phyloP scores from a whole-genome alignment of 2,888 invertebrate genomes.

The Odontomyia ornata region DNA sequence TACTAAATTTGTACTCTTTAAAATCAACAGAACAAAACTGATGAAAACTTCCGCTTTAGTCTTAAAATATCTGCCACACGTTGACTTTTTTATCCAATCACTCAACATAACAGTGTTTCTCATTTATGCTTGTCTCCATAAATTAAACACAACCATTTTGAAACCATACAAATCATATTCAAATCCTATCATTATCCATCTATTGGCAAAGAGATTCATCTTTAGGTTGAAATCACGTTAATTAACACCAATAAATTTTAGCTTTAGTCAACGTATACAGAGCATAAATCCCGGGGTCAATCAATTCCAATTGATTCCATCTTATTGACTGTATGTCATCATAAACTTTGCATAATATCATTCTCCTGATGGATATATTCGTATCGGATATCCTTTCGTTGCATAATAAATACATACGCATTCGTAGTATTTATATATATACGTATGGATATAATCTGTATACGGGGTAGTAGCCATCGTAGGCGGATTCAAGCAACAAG shows the following conservation, averaged over 20 bases:
- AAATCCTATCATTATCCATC: background rate
- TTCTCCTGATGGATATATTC: background rate
- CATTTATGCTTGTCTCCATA: no score
- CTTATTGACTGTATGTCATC: conserved; percentile 1
- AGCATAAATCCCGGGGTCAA: background rate
- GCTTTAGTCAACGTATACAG: background rate
- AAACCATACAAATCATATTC: background rate
- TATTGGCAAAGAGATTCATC: background rate
- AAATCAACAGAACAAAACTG: no score
- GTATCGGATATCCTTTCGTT: conserved; percentile 8
- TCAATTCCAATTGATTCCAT: background rate
- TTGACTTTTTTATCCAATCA: no score
- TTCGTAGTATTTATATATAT: background rate
- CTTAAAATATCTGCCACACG: no score
- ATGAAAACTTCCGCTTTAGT: no score
- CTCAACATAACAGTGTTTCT: no score
- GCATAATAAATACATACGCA: background rate
- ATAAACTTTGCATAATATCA: background rate
- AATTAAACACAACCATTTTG: no score
- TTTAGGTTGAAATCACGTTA: background rate
- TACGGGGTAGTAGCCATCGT: no score
- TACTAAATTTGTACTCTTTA: no score
- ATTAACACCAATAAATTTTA: conserved; percentile 4
- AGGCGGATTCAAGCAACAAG: no score
- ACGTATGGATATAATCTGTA: background rate